A percentile compares a stretch with the other conserved stretches of the same genome.
These are phyloP conservation scores for Ectobius pallidus DNA, from an alignment of 2,888 invertebrate genomes.

Conservation along the genomic window DNA sequence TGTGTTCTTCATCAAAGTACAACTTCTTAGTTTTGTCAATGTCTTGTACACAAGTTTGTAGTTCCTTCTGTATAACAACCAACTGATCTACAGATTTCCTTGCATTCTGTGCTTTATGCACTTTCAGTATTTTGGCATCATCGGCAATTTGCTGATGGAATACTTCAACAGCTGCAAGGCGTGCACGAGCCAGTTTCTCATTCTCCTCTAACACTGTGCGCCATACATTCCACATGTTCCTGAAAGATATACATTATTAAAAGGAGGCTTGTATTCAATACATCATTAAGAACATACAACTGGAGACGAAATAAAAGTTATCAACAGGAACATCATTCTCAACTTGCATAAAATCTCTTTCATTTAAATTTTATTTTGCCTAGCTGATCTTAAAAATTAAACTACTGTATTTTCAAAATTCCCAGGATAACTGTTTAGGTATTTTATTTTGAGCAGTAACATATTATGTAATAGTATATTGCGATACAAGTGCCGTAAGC, in stretches of 20 bases:
- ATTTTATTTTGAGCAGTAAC: too few species aligned
- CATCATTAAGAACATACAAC: too few species aligned
- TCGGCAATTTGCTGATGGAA: conserved; percentile 95
- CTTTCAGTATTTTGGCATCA: conserved; percentile 83
- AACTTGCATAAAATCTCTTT: too few species aligned
- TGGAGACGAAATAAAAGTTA: too few species aligned
- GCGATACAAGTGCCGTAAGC: too few species aligned
- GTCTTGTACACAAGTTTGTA: conserved; percentile 85
- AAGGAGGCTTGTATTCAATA: too few species aligned
- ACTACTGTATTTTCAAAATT: too few species aligned
- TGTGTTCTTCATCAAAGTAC: conserved; percentile 95
- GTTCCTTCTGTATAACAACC: conserved; percentile 85
- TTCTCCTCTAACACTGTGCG: conserved; percentile 93
- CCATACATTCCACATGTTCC: conserved; percentile 99
- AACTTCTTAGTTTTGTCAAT: conserved; percentile 93
- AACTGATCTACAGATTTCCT: conserved; percentile 86
- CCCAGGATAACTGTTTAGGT: too few species aligned
- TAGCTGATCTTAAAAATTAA: too few species aligned
- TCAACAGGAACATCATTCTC: not conserved
- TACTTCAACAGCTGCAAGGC: conserved; percentile 91
- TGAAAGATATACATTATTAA: conserved; percentile 58
- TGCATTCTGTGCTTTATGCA: conserved; percentile 81
- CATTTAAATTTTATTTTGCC: too few species aligned
- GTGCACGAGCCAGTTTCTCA: conserved; percentile 88
- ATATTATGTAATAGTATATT: too few species aligned